phyloP scores from a whole-genome alignment of 2,888 invertebrate genomes.

The Hemaris fuciformis region DNA sequence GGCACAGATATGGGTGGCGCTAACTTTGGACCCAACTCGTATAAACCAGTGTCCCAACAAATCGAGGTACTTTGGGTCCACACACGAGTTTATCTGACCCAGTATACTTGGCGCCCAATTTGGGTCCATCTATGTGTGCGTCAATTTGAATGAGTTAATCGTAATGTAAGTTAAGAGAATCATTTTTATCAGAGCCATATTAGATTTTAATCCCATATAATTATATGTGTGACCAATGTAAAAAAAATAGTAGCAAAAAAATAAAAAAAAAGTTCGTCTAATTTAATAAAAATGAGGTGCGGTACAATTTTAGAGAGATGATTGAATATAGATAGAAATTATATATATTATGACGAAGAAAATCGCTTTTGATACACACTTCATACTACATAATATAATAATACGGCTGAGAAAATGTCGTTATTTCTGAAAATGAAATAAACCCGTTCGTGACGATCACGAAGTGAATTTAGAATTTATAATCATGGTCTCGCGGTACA shows the following conservation, averaged over 20 bases:
- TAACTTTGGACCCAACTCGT: neutral
- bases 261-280: slow-evolving; percentile 14
- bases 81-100: neutral
- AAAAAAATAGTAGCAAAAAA: slow-evolving; percentile 8
- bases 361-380: too few relatives aligned
- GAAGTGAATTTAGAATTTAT: too few relatives aligned
- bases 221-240: slow-evolving; percentile 6
- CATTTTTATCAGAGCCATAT: neutral
- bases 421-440: too few relatives aligned
- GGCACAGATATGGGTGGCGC: neutral
- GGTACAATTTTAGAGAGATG: neutral
- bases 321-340: neutral
- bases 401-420: too few relatives aligned
- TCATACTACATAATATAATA: too few relatives aligned
- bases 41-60: neutral
- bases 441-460: too few relatives aligned
- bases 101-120: neutral
- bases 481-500: too few relatives aligned
- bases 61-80: neutral
- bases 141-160: neutral
- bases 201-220: neutral
- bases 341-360: too few relatives aligned
- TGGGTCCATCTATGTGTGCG: neutral
- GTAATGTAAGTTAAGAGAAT: neutral
- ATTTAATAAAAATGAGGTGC: neutral